Base-by-base conservation (phyloP, 2,888 invertebrate genomes). In the Dynastes hyllus region DNA sequence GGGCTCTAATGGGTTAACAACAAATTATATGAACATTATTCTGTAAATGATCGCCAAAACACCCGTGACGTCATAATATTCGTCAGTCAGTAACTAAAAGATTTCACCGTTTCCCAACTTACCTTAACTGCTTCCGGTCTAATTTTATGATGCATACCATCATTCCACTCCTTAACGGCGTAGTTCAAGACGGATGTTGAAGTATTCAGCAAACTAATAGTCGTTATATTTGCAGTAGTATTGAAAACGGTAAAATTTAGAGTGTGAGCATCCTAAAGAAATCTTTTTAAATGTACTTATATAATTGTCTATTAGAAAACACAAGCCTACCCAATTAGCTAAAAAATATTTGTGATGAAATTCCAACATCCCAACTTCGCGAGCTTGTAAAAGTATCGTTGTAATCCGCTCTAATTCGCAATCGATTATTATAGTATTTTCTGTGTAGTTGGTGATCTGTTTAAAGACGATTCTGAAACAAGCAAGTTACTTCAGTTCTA, bases 351-450 rank as follows among this genome's bases (percentile, higher is more conserved):
- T 91, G 89, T 95, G 94, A 87, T 95, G 94, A 58, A 84, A 85
- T 85, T 94, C 93, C 82, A 97, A 90, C 89, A 97, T 92, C 79
- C 95, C 94, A 3, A 98, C 92, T 87, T 95, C 93, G 82, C 93
- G 92, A 0, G 97, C 96, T 89, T 97, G 95, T n/a, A 91, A 89
- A 63, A 89, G 82, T 77, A 88, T 83, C 29, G 90, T 89, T 0
- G 91, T 83, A 11, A 96, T 90, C 83, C 93, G 92, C 11, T 93
- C 92, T 0, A 92, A 89, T 2, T 92, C 90, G 85, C 96, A 95
- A 85, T 97, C 96, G 40, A 97, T 83, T 3, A 97, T 90, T 66
- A 97, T 92, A 83, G 94, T 93, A 78, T 91, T 93, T 84, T 95
- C 93, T 6, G 92, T 92, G 0, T 93, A 92, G n/a, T 92, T 91